Evolutionary conservation across 2,888 invertebrate genomes (phyloP).

Genomic region (Gerosis bhagava): DNA sequence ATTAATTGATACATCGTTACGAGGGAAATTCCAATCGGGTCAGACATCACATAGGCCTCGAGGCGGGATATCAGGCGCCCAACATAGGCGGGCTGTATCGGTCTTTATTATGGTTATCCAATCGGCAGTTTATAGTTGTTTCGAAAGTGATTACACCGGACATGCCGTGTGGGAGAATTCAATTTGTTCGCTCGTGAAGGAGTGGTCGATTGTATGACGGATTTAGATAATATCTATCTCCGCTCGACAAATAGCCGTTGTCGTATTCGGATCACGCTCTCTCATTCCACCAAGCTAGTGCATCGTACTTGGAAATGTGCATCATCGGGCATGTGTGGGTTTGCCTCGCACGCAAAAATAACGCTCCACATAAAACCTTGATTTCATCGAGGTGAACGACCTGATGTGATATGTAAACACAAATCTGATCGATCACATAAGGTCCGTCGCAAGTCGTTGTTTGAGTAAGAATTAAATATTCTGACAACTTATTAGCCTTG

Average conservation of each 20-base stretch:
- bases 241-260: conserved; percentile 50
- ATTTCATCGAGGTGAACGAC: conserved; percentile 65
- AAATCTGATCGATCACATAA: conserved; percentile 5
- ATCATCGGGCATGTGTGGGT: conserved; percentile 64
- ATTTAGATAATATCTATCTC: conserved; percentile 65
- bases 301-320: conserved; percentile 68
- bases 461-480: conserved; percentile 3
- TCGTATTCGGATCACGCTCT: conserved; percentile 73
- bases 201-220: conserved; percentile 54
- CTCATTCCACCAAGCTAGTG: conserved; percentile 72
- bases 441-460: conserved; percentile 1
- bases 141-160: conserved; percentile 47
- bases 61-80: conserved; percentile 1
- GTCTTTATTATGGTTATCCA: conserved; percentile 14
- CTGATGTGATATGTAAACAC: conserved; percentile 56
- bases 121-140: conserved; percentile 40
- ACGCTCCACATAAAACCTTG: conserved; percentile 61
- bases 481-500: conserved; percentile 40
- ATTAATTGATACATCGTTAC: conserved; percentile 9
- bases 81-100: conserved; percentile 9
- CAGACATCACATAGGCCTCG: conserved; percentile 10
- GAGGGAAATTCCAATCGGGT: conserved; percentile 2
- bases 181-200: conserved; percentile 62
- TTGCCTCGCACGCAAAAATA: conserved; percentile 59
- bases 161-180: conserved; percentile 52